Conservation (phyloP, 2,888 invertebrate genomes). For the Perizoma flavofasciatum region DNA sequence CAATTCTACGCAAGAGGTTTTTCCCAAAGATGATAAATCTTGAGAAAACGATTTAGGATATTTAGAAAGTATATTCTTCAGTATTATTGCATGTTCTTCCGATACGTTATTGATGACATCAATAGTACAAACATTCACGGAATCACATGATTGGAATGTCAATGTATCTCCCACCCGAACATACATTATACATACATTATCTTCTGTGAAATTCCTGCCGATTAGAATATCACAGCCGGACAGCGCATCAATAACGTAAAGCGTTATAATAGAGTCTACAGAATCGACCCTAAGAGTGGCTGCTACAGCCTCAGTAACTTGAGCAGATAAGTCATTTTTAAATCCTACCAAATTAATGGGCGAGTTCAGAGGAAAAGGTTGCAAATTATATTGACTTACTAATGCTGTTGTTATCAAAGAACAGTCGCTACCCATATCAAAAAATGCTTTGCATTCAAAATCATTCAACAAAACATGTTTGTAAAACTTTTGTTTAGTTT, state of each 20-base stretch:
- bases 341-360: slow-evolving; percentile 5
- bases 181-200: slow-evolving; percentile 2
- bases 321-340: slow-evolving; percentile 5
- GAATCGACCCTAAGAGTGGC: slow-evolving; percentile 2
- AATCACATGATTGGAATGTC: not conserved
- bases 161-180: slow-evolving; percentile 6
- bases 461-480: slow-evolving; percentile 1
- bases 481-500: slow-evolving; percentile 3
- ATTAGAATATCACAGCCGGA: no score
- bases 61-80: slow-evolving; percentile 3
- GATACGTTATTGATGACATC: not conserved
- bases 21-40: slow-evolving; percentile 3
- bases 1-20: slow-evolving; percentile 26
- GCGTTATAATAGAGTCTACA: not conserved
- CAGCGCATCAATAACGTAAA: slow-evolving; percentile 3
- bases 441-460: not conserved
- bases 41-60: not conserved
- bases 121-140: not conserved
- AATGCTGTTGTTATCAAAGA: slow-evolving; percentile 27
- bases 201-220: slow-evolving; percentile 4
- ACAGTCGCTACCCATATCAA: slow-evolving; percentile 10
- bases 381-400: slow-evolving; percentile 2
- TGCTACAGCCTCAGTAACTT: not conserved
- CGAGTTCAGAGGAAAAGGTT: not conserved
- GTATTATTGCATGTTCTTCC: not conserved